Evolutionary conservation across 2,888 invertebrate genomes (phyloP).

Genomic region (Drosophila parthenogenetica): DNA sequence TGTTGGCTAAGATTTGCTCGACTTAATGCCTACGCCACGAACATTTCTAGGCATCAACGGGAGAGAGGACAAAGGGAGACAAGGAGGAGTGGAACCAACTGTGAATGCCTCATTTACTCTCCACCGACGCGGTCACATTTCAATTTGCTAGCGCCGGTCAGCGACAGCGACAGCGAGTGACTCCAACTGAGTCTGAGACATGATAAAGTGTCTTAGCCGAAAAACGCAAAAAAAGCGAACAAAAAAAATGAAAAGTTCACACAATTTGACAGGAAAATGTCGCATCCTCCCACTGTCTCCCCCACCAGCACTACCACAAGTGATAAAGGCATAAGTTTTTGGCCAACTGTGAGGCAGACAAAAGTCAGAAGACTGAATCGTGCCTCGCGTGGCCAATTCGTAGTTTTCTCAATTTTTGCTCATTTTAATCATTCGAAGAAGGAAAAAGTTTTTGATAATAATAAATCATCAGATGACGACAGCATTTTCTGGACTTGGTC

Average conservation of each 20-base stretch:
- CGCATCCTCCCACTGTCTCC: background rate
- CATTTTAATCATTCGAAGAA: conserved; percentile 56
- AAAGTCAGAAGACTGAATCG: conserved; percentile 28
- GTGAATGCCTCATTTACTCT: conserved; percentile 75
- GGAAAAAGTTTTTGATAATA: conserved; percentile 64
- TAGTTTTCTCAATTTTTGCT: conserved; percentile 50
- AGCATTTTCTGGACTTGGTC: conserved; percentile 29
- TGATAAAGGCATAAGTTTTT: conserved; percentile 62
- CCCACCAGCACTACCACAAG: conserved; percentile 9
- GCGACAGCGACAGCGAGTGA: conserved; percentile 34
- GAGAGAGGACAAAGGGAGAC: background rate
- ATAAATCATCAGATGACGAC: conserved; percentile 66
- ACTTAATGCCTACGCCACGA: conserved; percentile 31
- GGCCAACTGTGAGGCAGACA: conserved; percentile 24
- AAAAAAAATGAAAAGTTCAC: conserved; percentile 49
- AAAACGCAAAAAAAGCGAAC: conserved; percentile 1
- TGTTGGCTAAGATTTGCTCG: conserved; percentile 19
- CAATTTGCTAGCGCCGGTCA: conserved; percentile 72
- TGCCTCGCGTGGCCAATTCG: conserved; percentile 50
- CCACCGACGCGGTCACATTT: conserved; percentile 72
- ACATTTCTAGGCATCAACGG: background rate
- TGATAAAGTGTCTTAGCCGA: conserved; percentile 71
- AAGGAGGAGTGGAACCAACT: conserved; percentile 36
- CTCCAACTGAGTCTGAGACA: conserved; percentile 41
- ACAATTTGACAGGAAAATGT: conserved; percentile 56